These are phyloP conservation scores for Romanogobio albipinnatus DNA, from an alignment of 2,113 vertebrate genomes.

Conservation along the genomic window DNA sequence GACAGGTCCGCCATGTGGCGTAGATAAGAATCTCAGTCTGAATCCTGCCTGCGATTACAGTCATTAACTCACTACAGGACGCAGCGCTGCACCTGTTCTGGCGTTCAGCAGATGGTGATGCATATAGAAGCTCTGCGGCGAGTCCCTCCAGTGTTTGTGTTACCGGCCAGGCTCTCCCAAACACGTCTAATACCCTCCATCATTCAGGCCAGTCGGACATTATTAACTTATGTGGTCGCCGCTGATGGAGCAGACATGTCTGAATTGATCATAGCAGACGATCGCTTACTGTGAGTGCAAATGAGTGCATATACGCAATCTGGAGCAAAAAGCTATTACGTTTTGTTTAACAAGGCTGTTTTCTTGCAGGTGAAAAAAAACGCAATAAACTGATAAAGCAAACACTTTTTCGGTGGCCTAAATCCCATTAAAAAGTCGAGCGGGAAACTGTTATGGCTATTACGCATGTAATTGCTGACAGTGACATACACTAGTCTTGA, in stretches of 20 bases:
- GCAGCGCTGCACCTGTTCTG: conserved; percentile 58
- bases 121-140: conserved; percentile 41
- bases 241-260: conserved; percentile 34
- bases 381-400: conserved; percentile 26
- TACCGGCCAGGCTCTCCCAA: conserved; percentile 22
- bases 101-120: conserved; percentile 60
- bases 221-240: conserved; percentile 15
- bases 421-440: conserved; percentile 24
- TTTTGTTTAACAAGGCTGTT: background rate
- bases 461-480: conserved; percentile 30
- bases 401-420: conserved; percentile 2
- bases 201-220: conserved; percentile 26
- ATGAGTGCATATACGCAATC: conserved; percentile 15
- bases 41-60: conserved; percentile 63
- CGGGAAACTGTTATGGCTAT: conserved; percentile 21
- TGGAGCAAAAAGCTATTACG: conserved; percentile 33
- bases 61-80: conserved; percentile 65
- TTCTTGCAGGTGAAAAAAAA: background rate
- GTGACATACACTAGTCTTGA: conserved; percentile 19
- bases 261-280: conserved; percentile 39
- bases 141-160: conserved; percentile 24
- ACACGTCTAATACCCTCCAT: conserved; percentile 33
- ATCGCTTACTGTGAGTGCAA: conserved; percentile 39
- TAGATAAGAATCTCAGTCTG: conserved; percentile 42
- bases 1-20: conserved; percentile 14